Evolutionary conservation across 2,888 invertebrate genomes (phyloP).

Genomic region (Zhuqinia jingwanae): DNA sequence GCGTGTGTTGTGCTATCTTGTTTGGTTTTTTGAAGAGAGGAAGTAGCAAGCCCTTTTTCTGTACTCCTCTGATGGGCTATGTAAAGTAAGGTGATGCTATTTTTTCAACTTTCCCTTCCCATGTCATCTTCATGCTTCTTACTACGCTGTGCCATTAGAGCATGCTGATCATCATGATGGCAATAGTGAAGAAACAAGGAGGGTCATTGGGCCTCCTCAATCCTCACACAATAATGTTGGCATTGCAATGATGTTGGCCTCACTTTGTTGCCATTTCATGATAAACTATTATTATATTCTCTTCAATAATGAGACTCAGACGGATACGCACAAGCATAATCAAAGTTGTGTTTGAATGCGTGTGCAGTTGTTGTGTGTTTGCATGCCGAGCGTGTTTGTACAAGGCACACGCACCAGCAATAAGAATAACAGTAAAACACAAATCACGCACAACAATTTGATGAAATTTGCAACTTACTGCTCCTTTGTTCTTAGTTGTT

Average conservation of each 20-base stretch:
- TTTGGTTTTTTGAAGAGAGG: too few relatives aligned
- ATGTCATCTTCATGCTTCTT: neutral
- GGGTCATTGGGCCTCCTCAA: too few relatives aligned
- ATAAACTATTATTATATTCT: conserved; percentile 50
- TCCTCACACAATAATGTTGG: neutral
- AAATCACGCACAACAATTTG: neutral
- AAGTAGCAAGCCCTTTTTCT: too few relatives aligned
- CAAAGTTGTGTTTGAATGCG: neutral
- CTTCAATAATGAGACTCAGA: conserved; percentile 37
- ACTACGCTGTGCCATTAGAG: neutral
- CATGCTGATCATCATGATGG: conserved; percentile 9
- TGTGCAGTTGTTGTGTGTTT: neutral
- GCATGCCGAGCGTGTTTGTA: neutral
- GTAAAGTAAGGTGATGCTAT: too few relatives aligned
- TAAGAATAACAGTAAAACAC: neutral
- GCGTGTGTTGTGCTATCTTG: too few relatives aligned
- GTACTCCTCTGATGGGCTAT: too few relatives aligned
- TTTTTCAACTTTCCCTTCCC: neutral
- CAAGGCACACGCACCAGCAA: neutral
- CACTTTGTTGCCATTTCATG: conserved; percentile 15
- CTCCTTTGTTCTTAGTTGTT: neutral
- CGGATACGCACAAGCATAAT: neutral
- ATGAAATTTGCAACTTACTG: neutral
- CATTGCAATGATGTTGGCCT: too few relatives aligned
- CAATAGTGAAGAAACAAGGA: neutral